These are phyloP conservation scores for Dipodomys stephensi DNA, from an alignment of 2,113 vertebrate species.

Conservation along the genomic window DNA sequence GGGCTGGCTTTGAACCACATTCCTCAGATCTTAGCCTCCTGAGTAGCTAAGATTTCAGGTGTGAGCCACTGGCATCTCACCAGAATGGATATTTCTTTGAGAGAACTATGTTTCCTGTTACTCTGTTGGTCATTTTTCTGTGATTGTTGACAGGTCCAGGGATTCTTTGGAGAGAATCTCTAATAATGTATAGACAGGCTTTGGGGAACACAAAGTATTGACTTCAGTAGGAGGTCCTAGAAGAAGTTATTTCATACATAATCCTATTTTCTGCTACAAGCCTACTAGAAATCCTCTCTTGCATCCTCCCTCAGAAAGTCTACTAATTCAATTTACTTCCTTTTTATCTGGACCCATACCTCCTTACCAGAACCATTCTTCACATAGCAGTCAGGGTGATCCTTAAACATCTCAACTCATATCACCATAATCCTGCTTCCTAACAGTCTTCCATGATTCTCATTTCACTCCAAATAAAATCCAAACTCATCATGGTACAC, in stretches of 20 bases:
- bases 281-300: not conserved
- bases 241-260: not conserved
- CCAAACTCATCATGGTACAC: not conserved
- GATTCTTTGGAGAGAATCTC: conserved; percentile 35
- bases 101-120: not conserved
- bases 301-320: not conserved
- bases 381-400: not conserved
- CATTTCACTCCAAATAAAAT: conserved; percentile 42
- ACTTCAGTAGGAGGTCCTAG: not conserved
- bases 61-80: too few relatives aligned
- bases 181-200: not conserved
- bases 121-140: not conserved
- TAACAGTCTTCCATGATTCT: conserved; percentile 26
- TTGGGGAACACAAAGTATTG: not conserved
- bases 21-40: too few relatives aligned
- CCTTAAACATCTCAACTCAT: not conserved
- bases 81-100: conserved; percentile 9
- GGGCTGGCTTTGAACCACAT: too few relatives aligned
- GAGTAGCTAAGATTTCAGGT: too few relatives aligned
- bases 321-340: not conserved
- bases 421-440: not conserved
- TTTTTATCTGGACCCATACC: not conserved
- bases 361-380: not conserved
- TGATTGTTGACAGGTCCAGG: conserved; percentile 20
- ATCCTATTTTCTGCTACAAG: not conserved